phyloP scores from a whole-genome alignment of 1,140 invertebrate genomes.

The Wasmannia auropunctata region DNA sequence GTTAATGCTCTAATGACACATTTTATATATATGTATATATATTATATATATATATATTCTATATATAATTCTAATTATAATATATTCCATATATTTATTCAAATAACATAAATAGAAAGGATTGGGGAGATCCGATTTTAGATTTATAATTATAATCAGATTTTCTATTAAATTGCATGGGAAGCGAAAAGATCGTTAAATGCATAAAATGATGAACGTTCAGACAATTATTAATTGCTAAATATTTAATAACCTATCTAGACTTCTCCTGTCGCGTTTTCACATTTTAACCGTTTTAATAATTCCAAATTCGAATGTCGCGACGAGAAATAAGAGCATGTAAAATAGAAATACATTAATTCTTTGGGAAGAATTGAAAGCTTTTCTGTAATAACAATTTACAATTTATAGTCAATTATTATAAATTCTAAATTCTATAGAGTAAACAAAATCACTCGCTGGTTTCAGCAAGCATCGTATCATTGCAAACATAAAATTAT shows the following conservation, averaged over 20 bases:
- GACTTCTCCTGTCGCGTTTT: neutral
- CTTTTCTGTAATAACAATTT: neutral
- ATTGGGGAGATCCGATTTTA: neutral
- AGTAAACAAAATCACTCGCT: neutral
- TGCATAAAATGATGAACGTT: neutral
- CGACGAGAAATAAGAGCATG: neutral
- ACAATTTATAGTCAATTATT: neutral
- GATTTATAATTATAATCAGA: neutral
- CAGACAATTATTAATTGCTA: neutral
- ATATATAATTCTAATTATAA: neutral
- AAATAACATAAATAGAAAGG: neutral
- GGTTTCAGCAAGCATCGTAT: neutral
- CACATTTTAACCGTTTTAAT: neutral
- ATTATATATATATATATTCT: neutral
- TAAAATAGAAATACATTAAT: neutral
- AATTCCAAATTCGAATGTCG: neutral
- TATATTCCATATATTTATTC: neutral
- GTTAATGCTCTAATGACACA: neutral
- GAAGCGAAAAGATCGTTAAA: neutral
- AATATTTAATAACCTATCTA: neutral
- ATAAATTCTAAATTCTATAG: neutral
- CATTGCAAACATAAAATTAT: neutral
- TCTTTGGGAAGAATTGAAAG: neutral
- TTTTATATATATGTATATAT: neutral
- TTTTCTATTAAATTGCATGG: neutral